Evolutionary conservation across 2,888 invertebrate species (phyloP), one percentile per base, ranked within the genome.

Genomic region (Drosophila histrio): DNA sequence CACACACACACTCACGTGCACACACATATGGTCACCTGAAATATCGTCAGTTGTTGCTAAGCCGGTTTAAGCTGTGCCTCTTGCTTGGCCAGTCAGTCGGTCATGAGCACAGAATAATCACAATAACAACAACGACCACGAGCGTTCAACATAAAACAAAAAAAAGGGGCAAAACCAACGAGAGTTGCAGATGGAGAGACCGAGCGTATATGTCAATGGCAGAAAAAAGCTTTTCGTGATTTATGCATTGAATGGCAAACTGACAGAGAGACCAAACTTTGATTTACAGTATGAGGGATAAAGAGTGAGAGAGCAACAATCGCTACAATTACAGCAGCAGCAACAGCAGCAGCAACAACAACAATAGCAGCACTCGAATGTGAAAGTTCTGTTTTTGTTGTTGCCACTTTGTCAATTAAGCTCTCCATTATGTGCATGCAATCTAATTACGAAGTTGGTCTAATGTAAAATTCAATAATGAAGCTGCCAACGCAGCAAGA

Each of bases 361-460:
- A 30, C 34, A 73, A 34, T 24, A 44, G 38, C 44, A 50, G 41
- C 43, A 58, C 24, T 41, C 13, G 17, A 68, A 82, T 78, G 86
- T 87, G 88, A 83, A 83, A 83, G 82, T 77, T 58, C n/a, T 62
- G 61, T 46, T 30, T n/a, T 32, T 47, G 57, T 39, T 46, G 46
- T 21, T 63, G 36, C 58, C 59, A 61, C 17, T 19, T 24, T 28
- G 46, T 17, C 17, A 21, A 47, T 43, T 50, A 69, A 53, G 70
- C 60, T 74, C 44, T 38, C 19, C 39, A 39, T 68, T 62, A 36
- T 46, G 46, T 57, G 32, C 67, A 65, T 59, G 79, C 70, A 74
- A 70, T 63, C 66, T 70, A 70, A 78, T 74, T 77, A 63, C 28
- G 32, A 30, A 57, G 59, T 36, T 43, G 41, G 19, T 32, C 44